These are phyloP conservation scores for Drosophila burlai DNA, from an alignment of 1,140 invertebrate genomes.

Conservation along the genomic window DNA sequence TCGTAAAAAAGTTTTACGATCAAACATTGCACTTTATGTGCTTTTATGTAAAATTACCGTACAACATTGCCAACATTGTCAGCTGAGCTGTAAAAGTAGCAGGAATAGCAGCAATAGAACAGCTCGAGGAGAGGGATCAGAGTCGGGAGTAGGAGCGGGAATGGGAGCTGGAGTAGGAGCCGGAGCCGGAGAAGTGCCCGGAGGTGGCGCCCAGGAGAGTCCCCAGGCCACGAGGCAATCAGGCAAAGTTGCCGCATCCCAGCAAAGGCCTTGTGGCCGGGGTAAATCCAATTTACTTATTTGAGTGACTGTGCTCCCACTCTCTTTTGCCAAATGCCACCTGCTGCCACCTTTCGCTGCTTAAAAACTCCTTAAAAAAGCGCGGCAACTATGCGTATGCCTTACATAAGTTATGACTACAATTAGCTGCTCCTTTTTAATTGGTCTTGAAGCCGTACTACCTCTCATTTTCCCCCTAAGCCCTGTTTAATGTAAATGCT, in stretches of 20 bases:
- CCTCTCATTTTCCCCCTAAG: background rate
- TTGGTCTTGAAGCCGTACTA: conserved; percentile 4
- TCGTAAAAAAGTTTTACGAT: conserved; percentile 84
- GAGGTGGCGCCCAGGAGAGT: conserved; percentile 45
- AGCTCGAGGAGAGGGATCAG: conserved; percentile 62
- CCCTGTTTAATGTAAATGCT: conserved; percentile 18
- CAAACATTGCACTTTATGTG: conserved; percentile 84
- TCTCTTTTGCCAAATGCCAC: conserved; percentile 2
- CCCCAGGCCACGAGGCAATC: conserved; percentile 73
- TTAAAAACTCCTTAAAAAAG: background rate
- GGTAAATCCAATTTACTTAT: conserved; percentile 80
- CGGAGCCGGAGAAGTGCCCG: background rate
- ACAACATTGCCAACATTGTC: conserved; percentile 83
- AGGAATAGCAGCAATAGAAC: conserved; percentile 56
- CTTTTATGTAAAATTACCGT: conserved; percentile 84
- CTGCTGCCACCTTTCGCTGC: conserved; percentile 17
- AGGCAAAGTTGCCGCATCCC: conserved; percentile 69
- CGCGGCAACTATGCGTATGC: conserved; percentile 8
- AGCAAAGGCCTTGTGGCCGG: conserved; percentile 22
- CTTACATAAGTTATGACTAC: conserved; percentile 16
- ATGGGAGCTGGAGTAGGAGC: background rate
- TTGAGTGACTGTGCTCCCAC: conserved; percentile 36
- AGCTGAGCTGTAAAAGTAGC: conserved; percentile 83
- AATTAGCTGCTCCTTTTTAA: conserved; percentile 42
- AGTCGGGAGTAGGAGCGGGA: conserved; percentile 20